Evolutionary conservation across 2,888 invertebrate species (phyloP).

Genomic region (Tenthredo mesomela): DNA sequence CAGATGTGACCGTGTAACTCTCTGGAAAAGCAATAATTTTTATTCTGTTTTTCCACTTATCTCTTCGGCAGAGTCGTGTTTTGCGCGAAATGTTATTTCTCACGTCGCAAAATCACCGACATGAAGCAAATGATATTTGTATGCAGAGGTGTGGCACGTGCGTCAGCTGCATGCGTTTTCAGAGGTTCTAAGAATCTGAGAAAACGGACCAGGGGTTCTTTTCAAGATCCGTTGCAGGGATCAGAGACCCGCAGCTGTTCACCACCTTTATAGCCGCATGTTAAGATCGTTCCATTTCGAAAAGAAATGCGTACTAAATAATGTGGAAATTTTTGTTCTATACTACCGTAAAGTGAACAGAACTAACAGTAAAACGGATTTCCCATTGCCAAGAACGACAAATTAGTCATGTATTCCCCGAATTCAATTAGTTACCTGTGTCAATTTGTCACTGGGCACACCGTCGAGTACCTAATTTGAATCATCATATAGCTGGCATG

Average conservation of each 20-base stretch:
- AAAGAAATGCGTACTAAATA: not conserved
- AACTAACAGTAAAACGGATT: not conserved
- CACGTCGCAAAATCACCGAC: not conserved
- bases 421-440: constrained; percentile 5
- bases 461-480: constrained; percentile 14
- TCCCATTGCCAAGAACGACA: not conserved
- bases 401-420: not conserved
- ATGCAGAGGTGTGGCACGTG: constrained; percentile 29
- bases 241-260: constrained; percentile 63
- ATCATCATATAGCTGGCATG: not conserved
- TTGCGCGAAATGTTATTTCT: not conserved
- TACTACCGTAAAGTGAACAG: not conserved
- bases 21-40: not conserved
- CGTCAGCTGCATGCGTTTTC: constrained; percentile 36
- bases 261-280: constrained; percentile 32
- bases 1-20: not conserved
- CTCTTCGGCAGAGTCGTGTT: not conserved
- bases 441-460: not conserved
- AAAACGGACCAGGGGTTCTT: constrained; percentile 40
- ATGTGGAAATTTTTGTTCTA: not conserved
- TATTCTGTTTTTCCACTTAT: not conserved
- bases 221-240: constrained; percentile 53
- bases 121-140: constrained; percentile 1
- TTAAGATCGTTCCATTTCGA: not conserved
- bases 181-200: constrained; percentile 31